These are phyloP conservation scores for Turritopsis dohrnii DNA, from an alignment of 30 jellyfish, hydroid and myxozoan species.

Conservation along the genomic window DNA sequence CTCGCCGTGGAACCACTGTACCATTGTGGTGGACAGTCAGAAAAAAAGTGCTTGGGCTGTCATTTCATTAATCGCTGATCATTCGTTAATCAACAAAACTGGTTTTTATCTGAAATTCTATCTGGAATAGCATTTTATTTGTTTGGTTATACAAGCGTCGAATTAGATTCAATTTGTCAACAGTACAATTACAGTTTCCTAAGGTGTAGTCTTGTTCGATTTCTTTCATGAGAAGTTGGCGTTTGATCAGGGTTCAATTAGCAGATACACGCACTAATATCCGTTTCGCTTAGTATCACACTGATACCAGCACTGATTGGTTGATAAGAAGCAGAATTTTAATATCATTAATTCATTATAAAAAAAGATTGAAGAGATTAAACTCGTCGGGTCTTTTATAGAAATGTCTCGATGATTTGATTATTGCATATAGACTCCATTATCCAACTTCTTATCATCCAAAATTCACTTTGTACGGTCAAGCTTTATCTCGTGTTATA, in stretches of 20 bases:
- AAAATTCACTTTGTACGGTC: too few relatives aligned
- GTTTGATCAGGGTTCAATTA: background rate
- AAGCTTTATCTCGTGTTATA: too few relatives aligned
- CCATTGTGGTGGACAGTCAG: constrained; percentile 18
- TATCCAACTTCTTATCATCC: too few relatives aligned
- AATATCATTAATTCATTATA: background rate
- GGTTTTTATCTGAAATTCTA: constrained; percentile 34
- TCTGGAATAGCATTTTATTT: constrained; percentile 7
- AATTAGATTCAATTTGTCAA: background rate
- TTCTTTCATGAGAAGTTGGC: background rate
- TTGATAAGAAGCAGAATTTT: background rate
- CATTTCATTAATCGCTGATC: constrained; percentile 35
- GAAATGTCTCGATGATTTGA: background rate
- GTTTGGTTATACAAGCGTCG: background rate
- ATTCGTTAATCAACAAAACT: constrained; percentile 23
- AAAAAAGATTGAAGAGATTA: background rate
- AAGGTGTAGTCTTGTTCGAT: background rate
- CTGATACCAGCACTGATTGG: background rate
- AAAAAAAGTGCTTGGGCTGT: constrained; percentile 1
- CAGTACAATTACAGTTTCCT: background rate
- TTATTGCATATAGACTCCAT: too few relatives aligned
- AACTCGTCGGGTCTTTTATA: background rate
- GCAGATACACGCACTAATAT: background rate
- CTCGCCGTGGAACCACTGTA: constrained; percentile 44
- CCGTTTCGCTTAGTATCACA: background rate